Base-by-base conservation (phyloP, 2,113 vertebrate genomes). In the Cavia porcellus region DNA sequence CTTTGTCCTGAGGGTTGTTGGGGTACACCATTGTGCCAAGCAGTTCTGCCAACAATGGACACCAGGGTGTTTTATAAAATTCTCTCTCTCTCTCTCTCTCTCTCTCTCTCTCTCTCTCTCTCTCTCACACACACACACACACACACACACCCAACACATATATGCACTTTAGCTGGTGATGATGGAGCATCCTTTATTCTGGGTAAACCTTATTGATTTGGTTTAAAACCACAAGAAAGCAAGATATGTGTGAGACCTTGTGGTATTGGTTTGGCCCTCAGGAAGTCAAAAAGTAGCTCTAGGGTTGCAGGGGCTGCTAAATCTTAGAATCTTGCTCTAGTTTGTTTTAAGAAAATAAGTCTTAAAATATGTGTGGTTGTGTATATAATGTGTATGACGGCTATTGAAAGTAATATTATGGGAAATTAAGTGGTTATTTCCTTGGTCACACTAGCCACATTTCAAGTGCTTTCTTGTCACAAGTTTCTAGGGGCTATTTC, bases 181-280 rank as follows among this genome's bases (percentile, higher is more conserved):
- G 12, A n/a, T 62, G 28, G 47, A 90, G 0, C 2, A 68, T 79
- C 77, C n/a, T 93, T 92, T 72, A 91, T 85, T 93, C 28, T 74
- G 7, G 8, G 28, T 61, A 93, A 93, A 57, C 1, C 3, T 90
- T 79, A 5, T 83, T 83, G 13, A 55, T 89, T 94, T 95, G 42
- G 22, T 89, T 92, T 89, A 84, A 96, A 70, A 72, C 8, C 24
- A 38, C 9, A 83, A 96, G 79, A 93, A 93, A 64, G 80, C 5
- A 61, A 72, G 38, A 91, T 45, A 84, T 86, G 68, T 52, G 32
- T 62, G 45, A n/a, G 57, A 68, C 74, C 25, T 10, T 59, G 17
- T 84, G 25, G 32, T 52, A n/a, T 45, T 86, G 13, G 68, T 62
- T 84, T 86, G 80, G 15, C 13, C 3, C 28, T 89, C 17, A 84